Evolutionary conservation across 2,113 vertebrate species (phyloP), one percentile per base, ranked within the genome.

Genomic region (Plecturocebus donacophilus): DNA sequence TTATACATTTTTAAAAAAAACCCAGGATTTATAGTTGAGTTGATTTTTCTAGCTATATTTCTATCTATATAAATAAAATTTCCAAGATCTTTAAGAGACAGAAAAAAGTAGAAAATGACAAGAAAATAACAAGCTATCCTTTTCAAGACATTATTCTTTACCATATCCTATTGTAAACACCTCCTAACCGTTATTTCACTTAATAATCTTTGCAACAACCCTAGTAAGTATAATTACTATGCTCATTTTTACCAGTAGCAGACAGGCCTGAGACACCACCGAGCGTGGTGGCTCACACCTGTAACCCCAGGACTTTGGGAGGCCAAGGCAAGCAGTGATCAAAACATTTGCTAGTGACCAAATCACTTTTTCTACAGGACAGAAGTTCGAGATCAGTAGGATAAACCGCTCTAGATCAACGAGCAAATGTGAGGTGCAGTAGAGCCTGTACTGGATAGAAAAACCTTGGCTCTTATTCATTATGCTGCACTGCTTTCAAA

Each of bases 361-460:
- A 52, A 52, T 52, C 49, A 52, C 49, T 52, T 52, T 52, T 52
- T 17, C 52, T 16, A 52, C 52, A 52, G 52, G 52, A 17, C 52
- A 19, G 52, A 52, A 52, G 52, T 52, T 52, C 49, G 14, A 52
- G 49, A 17, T 52, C 49, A 52, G 49, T 52, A 52, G 16, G 49
- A 52, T 52, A 17, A 14, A 52, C 5, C 14, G 47, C 54, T 81
- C 14, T 16, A 30, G 20, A 71, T 32, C 49, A n/a, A n/a, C 40
- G 2, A 56, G 66, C 11, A 54, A 38, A 49, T 2, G 32, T 56
- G 23, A 38, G 23, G 4, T 30, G 16, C 5, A 21, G 9, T 0
- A 61, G 20, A 20, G 8, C n/a, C 40, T 52, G n/a, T 35, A 7
- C 11, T 10, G 47, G 27, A 6, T 3, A 49, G 0, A 6, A 0